phyloP scores from a whole-genome alignment of 1,140 invertebrate species.

The Drosophila aff. region DNA sequence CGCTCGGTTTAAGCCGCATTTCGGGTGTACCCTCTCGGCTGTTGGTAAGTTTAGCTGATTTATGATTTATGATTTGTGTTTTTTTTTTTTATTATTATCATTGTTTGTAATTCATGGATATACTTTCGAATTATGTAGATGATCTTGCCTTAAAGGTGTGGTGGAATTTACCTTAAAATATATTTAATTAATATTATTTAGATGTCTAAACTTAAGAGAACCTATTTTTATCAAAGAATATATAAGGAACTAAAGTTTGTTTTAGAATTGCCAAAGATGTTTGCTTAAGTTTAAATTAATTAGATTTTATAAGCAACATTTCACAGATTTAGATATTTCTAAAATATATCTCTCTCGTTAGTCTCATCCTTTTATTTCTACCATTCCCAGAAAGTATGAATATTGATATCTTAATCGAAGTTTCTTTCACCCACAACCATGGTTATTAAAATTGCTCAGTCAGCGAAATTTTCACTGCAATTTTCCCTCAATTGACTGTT shows the following conservation, averaged over 20 bases:
- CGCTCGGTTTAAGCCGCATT: constrained; percentile 45
- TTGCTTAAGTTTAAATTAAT: background rate
- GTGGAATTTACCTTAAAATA: background rate
- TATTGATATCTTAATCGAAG: constrained; percentile 28
- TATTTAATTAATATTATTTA: background rate
- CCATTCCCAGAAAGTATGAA: background rate
- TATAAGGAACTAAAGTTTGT: too few species aligned
- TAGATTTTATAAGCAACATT: background rate
- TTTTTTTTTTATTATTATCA: background rate
- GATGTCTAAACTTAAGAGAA: too few species aligned
- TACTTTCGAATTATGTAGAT: background rate
- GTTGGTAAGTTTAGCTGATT: constrained; percentile 38
- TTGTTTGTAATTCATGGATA: background rate
- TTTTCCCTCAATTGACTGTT: constrained; percentile 45
- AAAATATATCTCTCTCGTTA: background rate
- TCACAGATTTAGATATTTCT: background rate
- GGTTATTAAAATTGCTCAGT: constrained; percentile 12
- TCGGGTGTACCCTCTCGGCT: constrained; percentile 17
- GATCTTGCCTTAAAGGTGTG: background rate
- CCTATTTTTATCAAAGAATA: too few species aligned
- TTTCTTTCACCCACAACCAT: constrained; percentile 18
- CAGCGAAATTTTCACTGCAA: constrained; percentile 17
- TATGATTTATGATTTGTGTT: constrained; percentile 14
- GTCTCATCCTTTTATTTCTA: background rate
- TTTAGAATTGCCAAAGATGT: background rate